These are phyloP conservation scores for Camponotus vicinus DNA, from an alignment of 1,140 invertebrate species.

Conservation along the genomic window DNA sequence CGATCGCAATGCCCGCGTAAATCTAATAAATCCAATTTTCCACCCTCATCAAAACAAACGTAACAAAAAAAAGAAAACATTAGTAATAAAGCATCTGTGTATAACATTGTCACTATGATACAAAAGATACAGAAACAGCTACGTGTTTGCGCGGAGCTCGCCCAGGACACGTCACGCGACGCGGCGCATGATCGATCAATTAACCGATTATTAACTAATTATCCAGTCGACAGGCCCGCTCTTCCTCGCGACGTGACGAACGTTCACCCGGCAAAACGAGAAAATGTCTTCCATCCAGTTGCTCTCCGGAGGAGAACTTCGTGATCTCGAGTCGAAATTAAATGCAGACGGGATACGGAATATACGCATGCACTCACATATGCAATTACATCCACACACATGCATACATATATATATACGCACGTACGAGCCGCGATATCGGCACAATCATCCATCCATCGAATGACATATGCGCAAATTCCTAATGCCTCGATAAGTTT, in stretches of 20 bases:
- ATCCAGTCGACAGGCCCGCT: conserved; percentile 20
- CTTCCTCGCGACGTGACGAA: conserved; percentile 61
- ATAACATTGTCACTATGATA: conserved; percentile 28
- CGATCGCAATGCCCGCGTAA: conserved; percentile 30
- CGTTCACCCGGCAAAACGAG: conserved; percentile 68
- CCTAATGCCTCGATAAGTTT: conserved; percentile 84
- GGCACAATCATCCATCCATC: conserved; percentile 76
- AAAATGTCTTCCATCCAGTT: conserved; percentile 47
- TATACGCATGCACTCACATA: conserved; percentile 61
- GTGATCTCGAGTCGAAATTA: conserved; percentile 73
- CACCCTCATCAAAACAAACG: conserved; percentile 14
- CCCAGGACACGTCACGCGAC: conserved; percentile 48
- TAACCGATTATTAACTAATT: conserved; percentile 52
- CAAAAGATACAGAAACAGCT: conserved; percentile 47
- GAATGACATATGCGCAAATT: conserved; percentile 84
- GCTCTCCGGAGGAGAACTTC: conserved; percentile 28
- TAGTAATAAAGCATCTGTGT: conserved; percentile 36
- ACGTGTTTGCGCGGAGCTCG: conserved; percentile 21
- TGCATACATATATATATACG: conserved; percentile 53
- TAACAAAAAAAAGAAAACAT: conserved; percentile 49
- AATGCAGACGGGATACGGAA: conserved; percentile 77
- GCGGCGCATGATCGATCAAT: conserved; percentile 53
- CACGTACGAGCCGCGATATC: conserved; percentile 63
- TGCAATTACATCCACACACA: conserved; percentile 52
- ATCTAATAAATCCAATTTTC: conserved; percentile 26